Base-by-base conservation (phyloP, 2,797 vertebrate genomes). In the Malacoraja senta region DNA sequence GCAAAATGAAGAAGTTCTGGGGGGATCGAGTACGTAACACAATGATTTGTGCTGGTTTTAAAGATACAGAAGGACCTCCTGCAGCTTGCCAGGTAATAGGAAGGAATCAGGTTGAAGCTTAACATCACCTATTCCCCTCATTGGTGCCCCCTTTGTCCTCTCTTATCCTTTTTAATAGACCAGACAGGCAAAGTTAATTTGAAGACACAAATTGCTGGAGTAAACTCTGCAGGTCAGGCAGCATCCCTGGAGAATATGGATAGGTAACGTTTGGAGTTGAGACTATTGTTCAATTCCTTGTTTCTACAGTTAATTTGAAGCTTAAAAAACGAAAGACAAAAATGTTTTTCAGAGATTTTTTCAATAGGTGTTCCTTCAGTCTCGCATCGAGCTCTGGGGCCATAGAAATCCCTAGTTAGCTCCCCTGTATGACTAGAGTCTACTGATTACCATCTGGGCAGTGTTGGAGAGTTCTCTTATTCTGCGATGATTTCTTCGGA, bases 1-100 rank as follows among this genome's bases (percentile, higher is more conserved):
- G 97, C 81, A 79, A 93, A 71, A 97, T 97, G 94, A 97, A 97
- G 95, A 97, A 97, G 94, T 98, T 98, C 95, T 98, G 97, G 97
- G 97, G 97, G 12, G 96, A 97, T 72, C 97, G 97, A 0, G 96
- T 98, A 68, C 95, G 96, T 24, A 97, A 97, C 95, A 97, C 97
- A 19, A 97, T 96, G 97, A 96, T 97, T 94, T 96, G 97, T 6
- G 97, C 96, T 0, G 97, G 97, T 0, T 97, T 97, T 94, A 95
- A 95, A 94, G 96, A 97, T 94, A 96, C 95, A 0, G 96, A 96
- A 93, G 96, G 95, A 58, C 95, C 97, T 1, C 96, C 97, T 3
- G 96, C 97, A 15, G 97, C 98, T 2, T 97, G 97, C 93, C 97
- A 97, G 97, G 97, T 97, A 94, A 80, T 35, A 53, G 90, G 65